Base-by-base conservation (phyloP, 2,797 vertebrate genomes). In the Coccyzus lansbergi region DNA sequence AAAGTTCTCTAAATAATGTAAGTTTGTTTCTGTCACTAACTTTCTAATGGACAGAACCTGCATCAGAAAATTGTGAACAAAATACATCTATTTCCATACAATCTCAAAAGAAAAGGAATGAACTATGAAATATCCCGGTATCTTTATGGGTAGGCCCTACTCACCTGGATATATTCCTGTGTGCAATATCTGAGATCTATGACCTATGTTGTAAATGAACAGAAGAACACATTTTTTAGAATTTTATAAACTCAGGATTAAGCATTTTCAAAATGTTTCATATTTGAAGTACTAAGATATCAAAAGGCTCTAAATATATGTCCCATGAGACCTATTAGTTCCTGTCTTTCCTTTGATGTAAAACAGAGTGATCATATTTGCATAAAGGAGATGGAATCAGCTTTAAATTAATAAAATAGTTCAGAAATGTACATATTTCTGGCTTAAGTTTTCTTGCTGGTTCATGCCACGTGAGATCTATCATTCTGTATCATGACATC, bases 321-420 rank as follows among this genome's bases (percentile, higher is more conserved):
- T 59, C 82, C 46, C 26, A 8, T 4, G 28, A 79, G 38, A 51
- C 59, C 28, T 92, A 52, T 71, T 84, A 85, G 7, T 10, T 60
- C 48, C 38, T 63, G 19, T n/a, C 7, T 75, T 87, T 67, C 83
- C n/a, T 89, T 69, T 83, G 26, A 22, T 71, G 58, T 74, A 44
- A 70, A 67, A 5, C 13, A 70, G 24, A 24, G 34, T 78, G 36
- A 58, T 68, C 46, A 14, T 17, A 78, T 75, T 79, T 65, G 12
- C 1, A 0, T 6, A 11, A 94, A 94, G 83, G 12, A 65, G 51
- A 71, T 21, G 13, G 29, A 92, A 94, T 91, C 40, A 91, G 10
- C 60, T 94, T 94, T 76, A 68, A 88, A 88, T 95, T 95, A 94
- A 92, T 84, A 95, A 96, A 95, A 91, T 64, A 44, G 28, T 48